Evolutionary conservation across 2,797 vertebrate species (phyloP).

Genomic region (Lepidocolaptes lacrymiger): DNA sequence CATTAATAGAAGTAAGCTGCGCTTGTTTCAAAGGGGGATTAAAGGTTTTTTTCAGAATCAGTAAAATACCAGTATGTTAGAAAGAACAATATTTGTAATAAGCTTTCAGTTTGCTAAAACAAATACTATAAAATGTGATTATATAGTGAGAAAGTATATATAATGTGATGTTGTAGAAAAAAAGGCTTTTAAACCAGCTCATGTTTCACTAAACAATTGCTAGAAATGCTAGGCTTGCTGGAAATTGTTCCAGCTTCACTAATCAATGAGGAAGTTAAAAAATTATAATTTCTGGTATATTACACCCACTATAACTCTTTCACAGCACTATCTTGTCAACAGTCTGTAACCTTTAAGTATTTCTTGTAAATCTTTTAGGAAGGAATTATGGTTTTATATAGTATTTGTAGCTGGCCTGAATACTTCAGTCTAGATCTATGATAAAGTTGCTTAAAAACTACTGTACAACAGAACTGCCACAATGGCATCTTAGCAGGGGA

Average conservation of each 20-base stretch:
- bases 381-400: background rate
- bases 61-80: background rate
- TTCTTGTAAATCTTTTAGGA: background rate
- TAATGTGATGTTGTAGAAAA: background rate
- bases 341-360: background rate
- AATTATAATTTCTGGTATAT: background rate
- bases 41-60: background rate
- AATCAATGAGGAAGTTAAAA: background rate
- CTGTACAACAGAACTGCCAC: background rate
- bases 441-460: background rate
- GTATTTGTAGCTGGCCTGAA: background rate
- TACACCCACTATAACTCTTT: background rate
- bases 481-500: background rate
- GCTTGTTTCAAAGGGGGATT: background rate
- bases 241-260: background rate
- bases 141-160: background rate
- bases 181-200: background rate
- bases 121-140: background rate
- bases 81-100: background rate
- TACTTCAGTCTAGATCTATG: background rate
- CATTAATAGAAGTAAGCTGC: background rate
- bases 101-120: background rate
- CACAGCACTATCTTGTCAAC: background rate
- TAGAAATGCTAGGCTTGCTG: background rate
- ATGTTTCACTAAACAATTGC: background rate